A percentile compares a stretch with the other conserved stretches of the same genome.
These are phyloP conservation scores for Caenorhabditis doughertyi DNA, from an alignment of 2,888 invertebrate species.

Conservation along the genomic window DNA sequence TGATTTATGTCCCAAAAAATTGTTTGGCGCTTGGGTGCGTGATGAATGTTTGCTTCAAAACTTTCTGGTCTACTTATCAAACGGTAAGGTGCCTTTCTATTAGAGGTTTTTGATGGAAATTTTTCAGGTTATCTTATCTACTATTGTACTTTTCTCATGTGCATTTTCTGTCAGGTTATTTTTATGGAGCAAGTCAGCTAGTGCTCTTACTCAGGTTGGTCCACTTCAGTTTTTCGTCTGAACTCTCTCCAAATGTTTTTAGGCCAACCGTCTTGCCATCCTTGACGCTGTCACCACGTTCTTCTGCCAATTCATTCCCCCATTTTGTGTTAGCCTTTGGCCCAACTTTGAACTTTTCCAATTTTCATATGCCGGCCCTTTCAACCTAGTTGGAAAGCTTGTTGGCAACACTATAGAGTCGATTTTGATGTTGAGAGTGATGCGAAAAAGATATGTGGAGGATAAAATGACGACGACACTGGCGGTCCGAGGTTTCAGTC, in stretches of 20 bases:
- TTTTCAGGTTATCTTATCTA: constrained; percentile 21
- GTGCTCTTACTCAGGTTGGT: constrained; percentile 15
- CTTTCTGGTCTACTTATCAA: constrained; percentile 44
- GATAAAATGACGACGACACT: background rate
- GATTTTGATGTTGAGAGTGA: constrained; percentile 25
- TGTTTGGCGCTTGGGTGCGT: constrained; percentile 46
- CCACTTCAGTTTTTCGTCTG: no score
- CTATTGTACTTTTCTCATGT: constrained; percentile 9
- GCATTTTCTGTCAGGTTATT: constrained; percentile 26
- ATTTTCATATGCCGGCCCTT: constrained; percentile 44
- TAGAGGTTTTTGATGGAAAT: background rate
- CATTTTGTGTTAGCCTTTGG: constrained; percentile 45
- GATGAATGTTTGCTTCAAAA: constrained; percentile 43
- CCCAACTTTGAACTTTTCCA: constrained; percentile 39
- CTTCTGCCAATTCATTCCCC: constrained; percentile 45
- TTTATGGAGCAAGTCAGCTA: constrained; percentile 27
- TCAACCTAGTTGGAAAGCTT: constrained; percentile 45
- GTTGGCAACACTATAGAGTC: constrained; percentile 41
- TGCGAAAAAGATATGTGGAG: background rate
- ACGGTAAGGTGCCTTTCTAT: background rate
- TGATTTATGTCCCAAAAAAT: constrained; percentile 33
- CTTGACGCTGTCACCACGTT: constrained; percentile 41
- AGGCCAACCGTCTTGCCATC: constrained; percentile 29
- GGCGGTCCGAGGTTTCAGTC: constrained; percentile 7
- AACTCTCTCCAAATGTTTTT: no score